These are phyloP conservation scores for Sebastes vulpes DNA, from an alignment of 2,797 vertebrate genomes.

Conservation along the genomic window DNA sequence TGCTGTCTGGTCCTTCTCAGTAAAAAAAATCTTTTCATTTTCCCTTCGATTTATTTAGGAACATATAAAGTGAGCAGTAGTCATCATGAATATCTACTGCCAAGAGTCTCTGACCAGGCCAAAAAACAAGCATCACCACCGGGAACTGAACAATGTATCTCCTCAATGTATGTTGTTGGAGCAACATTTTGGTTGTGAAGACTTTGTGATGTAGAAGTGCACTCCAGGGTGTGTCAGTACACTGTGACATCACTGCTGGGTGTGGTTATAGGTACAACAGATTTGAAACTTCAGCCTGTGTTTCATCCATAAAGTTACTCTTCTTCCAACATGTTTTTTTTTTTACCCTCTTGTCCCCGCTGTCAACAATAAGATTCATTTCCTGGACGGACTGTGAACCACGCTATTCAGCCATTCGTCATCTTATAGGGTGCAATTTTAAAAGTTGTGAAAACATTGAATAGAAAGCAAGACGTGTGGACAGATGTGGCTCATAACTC, in stretches of 20 bases:
- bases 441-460: not conserved
- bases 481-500: conserved; percentile 5
- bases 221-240: no score
- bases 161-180: no score
- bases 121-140: not conserved
- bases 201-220: no score
- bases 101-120: not conserved
- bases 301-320: not conserved
- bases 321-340: not conserved
- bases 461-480: not conserved
- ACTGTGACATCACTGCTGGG: no score
- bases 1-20: not conserved
- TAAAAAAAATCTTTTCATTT: not conserved
- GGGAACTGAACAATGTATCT: not conserved
- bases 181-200: no score
- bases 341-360: not conserved
- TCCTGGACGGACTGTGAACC: not conserved
- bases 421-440: not conserved
- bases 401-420: not conserved
- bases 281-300: no score
- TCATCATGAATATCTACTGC: not conserved
- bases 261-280: no score
- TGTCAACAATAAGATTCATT: not conserved
- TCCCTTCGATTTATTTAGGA: not conserved
- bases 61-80: not conserved